Base-by-base conservation (phyloP, 2,888 invertebrate species). In the Empis stercorea region DNA sequence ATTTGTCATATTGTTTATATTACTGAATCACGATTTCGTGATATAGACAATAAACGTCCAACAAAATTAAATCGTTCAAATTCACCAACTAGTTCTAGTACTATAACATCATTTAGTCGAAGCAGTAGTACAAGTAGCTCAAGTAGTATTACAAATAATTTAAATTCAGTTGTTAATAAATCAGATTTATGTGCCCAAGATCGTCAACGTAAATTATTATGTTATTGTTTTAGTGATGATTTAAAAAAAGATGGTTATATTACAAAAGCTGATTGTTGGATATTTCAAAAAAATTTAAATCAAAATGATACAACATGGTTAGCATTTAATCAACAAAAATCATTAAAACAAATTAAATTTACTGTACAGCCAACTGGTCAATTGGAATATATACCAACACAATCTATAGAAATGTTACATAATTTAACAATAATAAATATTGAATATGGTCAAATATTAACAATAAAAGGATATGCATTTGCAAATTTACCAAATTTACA, bases 181-280 rank as follows among this genome's bases (percentile, higher is more conserved):
- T 32, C 27, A 15, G 32, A 43, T 38, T 48, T 54, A 39, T 54
- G 54, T 44, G 42, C 48, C 37, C 51, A 48, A 43, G 49, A 47
- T 38, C 45, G 47, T 13, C 49, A 49, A 14, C 45, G 46, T 39
- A 51, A 52, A 36, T 41, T 54, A 10, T 20, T 51, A n/a, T 54
- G 54, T 45, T 52, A 52, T 43, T 54, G 54, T 44, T 46, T 48
- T 4, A 51, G 43, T 79, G 48, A 48, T 17, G 46, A 49, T n/a
- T n/a, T 34, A 34, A 20, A 38, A 36, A 30, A 44, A 27, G 36
- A 27, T 10, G 34, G 34, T 17, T 27, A 34, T 5, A 80, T 79
- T 14, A 77, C 79, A n/a, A 77, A 78, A 54, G 80, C 80, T 30
- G 81, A 80, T 63, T 86, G 86, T 65, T 76, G 79, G 75, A 75